Base-by-base conservation (phyloP, 2,888 invertebrate genomes). In the Emmelina monodactyla region DNA sequence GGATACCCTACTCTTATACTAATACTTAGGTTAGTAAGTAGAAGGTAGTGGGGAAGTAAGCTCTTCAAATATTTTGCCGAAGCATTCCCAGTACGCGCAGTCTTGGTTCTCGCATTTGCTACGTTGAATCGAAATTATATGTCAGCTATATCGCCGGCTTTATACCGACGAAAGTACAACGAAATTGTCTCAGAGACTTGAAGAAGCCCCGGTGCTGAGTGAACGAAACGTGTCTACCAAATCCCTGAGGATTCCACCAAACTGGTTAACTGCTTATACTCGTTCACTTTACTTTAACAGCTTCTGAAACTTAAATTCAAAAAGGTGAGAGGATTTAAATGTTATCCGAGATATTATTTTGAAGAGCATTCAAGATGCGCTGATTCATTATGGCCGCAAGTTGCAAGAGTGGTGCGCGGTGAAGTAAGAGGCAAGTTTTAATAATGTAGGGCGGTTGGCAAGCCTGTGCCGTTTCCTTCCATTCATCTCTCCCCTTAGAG, bases 401-500 rank as follows among this genome's bases (percentile, higher is more conserved):
- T 62, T 57, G 62, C 54, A 53, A 59, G 63, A 65, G 66, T 55
- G 56, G 58, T 52, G 60, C 53, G 56, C 53, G 58, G 57, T 59
- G 46, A 55, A 62, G 64, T 66, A 64, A 72, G 68, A 72, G 68
- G 70, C 70, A 73, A 75, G 70, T 76, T 75, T 73, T 75, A 72
- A 73, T 76, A 76, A 75, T 73, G 73, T 70, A 67, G 71, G 66
- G 65, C 65, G 71, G 71, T 71, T 10, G 25, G 72, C 69, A 69
- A 68, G 71, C 55, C 65, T 65, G 56, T 62, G 58, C 67, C 64
- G 67, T 66, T 73, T 72, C 72, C 72, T 72, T 68, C 68, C 68
- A 75, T 76, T 76, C 75, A 73, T 72, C 72, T 68, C 70, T 69
- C 75, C 73, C 71, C 69, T 71, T 75, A 72, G 72, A 69, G 70